Evolutionary conservation across 2,888 invertebrate genomes (phyloP).

Genomic region (Ceriagrion tenellum): DNA sequence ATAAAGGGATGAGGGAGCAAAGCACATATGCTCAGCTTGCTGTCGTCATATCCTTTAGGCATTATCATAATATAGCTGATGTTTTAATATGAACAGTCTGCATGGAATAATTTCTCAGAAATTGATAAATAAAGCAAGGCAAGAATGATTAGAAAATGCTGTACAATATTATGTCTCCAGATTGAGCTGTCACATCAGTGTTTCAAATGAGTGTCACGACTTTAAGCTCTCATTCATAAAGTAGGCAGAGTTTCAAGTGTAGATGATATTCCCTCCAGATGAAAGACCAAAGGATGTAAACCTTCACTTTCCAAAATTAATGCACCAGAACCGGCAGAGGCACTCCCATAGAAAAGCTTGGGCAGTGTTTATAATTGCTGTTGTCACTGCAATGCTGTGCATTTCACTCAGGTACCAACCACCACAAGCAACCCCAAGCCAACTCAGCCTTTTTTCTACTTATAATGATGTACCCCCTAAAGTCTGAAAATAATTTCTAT

Average conservation of each 20-base stretch:
- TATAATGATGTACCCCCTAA: background rate
- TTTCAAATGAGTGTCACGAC: background rate
- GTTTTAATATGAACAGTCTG: background rate
- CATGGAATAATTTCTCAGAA: background rate
- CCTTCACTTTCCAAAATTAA: background rate
- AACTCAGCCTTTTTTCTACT: background rate
- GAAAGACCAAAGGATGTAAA: background rate
- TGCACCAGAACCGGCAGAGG: background rate
- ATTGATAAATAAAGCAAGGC: background rate
- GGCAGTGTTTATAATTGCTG: background rate
- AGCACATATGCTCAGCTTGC: background rate
- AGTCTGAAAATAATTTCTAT: background rate
- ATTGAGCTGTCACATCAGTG: background rate
- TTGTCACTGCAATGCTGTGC: constrained; percentile 19
- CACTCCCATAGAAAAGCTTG: background rate
- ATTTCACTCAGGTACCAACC: background rate
- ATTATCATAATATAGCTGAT: background rate
- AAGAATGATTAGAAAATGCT: background rate
- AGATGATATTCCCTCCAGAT: background rate
- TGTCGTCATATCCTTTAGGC: background rate
- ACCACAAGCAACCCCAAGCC: background rate
- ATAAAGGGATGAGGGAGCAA: background rate
- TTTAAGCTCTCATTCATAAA: background rate
- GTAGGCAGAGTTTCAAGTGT: background rate
- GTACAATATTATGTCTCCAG: background rate